These are phyloP conservation scores for Melanostoma scalare DNA, from an alignment of 2,888 invertebrate genomes.

Conservation along the genomic window DNA sequence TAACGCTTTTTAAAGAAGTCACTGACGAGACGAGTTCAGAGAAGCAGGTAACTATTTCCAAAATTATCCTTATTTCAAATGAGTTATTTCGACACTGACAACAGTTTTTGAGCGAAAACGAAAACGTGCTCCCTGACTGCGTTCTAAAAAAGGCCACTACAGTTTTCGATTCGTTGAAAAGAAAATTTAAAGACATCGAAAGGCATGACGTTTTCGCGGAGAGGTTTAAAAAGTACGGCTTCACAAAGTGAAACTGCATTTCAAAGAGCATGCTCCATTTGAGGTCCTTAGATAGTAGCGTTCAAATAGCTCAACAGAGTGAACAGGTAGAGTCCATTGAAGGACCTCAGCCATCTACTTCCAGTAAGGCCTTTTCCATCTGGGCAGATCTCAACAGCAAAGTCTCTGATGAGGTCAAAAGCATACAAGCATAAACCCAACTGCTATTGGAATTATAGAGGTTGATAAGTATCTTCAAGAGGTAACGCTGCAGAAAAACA, in stretches of 20 bases:
- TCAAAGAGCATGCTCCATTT: conserved; percentile 4
- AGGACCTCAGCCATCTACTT: neutral
- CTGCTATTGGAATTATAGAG: too few species aligned
- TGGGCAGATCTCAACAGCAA: neutral
- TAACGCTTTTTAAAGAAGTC: conserved; percentile 1
- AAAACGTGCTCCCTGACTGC: neutral
- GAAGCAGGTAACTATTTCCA: conserved; percentile 9
- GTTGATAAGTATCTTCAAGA: too few species aligned
- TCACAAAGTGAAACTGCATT: neutral
- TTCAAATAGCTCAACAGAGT: neutral
- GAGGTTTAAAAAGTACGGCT: conserved; percentile 9
- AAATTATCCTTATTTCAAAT: conserved; percentile 3
- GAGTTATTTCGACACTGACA: neutral
- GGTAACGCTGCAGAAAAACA: too few species aligned
- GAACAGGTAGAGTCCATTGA: neutral
- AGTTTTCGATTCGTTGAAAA: neutral
- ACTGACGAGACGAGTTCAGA: conserved; percentile 1
- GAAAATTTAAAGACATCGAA: conserved; percentile 11
- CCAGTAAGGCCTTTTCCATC: too few species aligned
- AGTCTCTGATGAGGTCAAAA: conserved; percentile 11
- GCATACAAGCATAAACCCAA: too few species aligned
- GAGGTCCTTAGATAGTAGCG: neutral
- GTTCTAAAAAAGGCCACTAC: neutral
- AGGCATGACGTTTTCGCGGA: neutral
- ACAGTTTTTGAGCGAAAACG: neutral